Conservation (phyloP, 2,888 invertebrate species). For the Eupithecia exiguata region DNA sequence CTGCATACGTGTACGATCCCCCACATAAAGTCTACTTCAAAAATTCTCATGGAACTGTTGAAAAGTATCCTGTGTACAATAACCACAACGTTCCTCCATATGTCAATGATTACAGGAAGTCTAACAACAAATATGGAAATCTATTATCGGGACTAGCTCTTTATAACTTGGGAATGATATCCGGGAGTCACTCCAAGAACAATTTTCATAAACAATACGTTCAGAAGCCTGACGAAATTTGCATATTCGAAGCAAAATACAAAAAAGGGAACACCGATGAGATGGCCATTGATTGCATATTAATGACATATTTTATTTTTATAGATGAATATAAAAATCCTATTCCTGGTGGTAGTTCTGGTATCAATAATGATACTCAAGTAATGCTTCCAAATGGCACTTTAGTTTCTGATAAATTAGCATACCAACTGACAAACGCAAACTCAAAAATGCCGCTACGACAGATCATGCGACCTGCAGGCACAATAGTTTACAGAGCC, state of each 20-base stretch:
- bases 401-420: constrained; percentile 10
- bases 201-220: constrained; percentile 14
- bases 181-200: neutral
- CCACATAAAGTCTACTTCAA: constrained; percentile 18
- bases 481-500: constrained; percentile 12
- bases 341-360: neutral
- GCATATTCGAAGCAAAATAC: constrained; percentile 19
- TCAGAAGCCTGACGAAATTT: constrained; percentile 23
- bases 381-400: constrained; percentile 27
- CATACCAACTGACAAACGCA: neutral
- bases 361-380: neutral
- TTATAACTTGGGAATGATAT: constrained; percentile 25
- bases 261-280: constrained; percentile 14
- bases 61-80: constrained; percentile 21
- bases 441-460: constrained; percentile 4
- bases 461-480: constrained; percentile 11
- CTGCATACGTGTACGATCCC: constrained; percentile 16
- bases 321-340: constrained; percentile 10
- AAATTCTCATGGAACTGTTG: constrained; percentile 7
- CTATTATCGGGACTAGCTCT: constrained; percentile 25
- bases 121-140: constrained; percentile 19
- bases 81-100: constrained; percentile 19
- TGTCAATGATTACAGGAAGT: constrained; percentile 20
- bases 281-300: constrained; percentile 24
- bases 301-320: constrained; percentile 24